Percentiles rank a stretch among this genome's conserved stretches.
Evolutionary conservation across 2,888 invertebrate species (phyloP).

Genomic region (Heliconius aoede): DNA sequence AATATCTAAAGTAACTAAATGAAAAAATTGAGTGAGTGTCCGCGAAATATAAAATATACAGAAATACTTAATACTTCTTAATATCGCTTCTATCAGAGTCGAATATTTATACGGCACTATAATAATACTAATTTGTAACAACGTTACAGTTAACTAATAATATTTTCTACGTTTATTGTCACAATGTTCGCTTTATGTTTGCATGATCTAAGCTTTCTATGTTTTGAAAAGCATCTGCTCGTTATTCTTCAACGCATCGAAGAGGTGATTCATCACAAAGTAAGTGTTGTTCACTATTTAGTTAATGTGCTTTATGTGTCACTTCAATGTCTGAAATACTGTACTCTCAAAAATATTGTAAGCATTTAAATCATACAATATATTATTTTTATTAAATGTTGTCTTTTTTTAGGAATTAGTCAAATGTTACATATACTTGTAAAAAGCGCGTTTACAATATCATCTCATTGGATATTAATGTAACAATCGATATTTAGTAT

Average conservation of each 20-base stretch:
- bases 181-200: constrained; percentile 52
- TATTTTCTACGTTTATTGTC: constrained; percentile 36
- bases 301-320: constrained; percentile 7
- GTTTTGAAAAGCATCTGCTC: constrained; percentile 42
- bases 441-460: neutral
- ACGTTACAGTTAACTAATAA: neutral
- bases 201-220: constrained; percentile 54
- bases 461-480: neutral
- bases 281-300: constrained; percentile 34
- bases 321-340: neutral
- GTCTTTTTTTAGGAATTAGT: neutral
- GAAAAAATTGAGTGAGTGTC: constrained; percentile 38
- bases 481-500: neutral
- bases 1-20: neutral
- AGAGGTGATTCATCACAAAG: constrained; percentile 33
- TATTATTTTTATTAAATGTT: no score
- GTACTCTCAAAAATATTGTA: neutral
- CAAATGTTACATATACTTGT: neutral
- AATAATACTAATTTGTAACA: constrained; percentile 12
- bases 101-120: neutral
- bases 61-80: neutral
- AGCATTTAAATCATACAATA: neutral
- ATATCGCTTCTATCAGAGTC: neutral
- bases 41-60: constrained; percentile 33
- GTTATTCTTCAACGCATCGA: constrained; percentile 26